Evolutionary conservation across 2,797 vertebrate genomes (phyloP).

Genomic region (Synanceia verrucosa): DNA sequence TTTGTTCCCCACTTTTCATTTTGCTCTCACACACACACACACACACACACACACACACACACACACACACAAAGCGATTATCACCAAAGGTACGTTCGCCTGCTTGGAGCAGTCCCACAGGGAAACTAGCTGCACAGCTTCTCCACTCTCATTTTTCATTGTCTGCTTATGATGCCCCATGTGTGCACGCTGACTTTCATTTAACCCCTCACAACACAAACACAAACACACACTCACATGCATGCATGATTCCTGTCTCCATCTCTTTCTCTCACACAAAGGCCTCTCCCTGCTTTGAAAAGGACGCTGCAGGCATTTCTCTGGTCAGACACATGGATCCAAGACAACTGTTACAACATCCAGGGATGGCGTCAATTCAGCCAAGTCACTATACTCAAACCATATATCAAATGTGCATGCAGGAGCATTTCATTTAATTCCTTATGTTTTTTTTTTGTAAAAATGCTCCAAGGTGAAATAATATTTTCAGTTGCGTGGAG

Average conservation of each 20-base stretch:
- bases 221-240: constrained; percentile 46
- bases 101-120: constrained; percentile 74
- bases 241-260: constrained; percentile 37
- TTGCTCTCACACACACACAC: constrained; percentile 38
- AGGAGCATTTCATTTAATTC: not conserved
- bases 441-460: not conserved
- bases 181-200: constrained; percentile 83
- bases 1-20: constrained; percentile 46
- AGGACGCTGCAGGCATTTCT: constrained; percentile 23
- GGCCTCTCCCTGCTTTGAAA: constrained; percentile 24
- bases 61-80: constrained; percentile 67
- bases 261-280: constrained; percentile 28
- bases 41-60: constrained; percentile 34
- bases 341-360: constrained; percentile 2
- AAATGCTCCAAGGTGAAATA: constrained; percentile 12
- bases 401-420: not conserved
- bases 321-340: not conserved
- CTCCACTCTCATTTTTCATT: constrained; percentile 82
- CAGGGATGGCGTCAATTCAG: not conserved
- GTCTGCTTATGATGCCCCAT: constrained; percentile 83
- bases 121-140: constrained; percentile 73
- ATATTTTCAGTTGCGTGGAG: constrained; percentile 1
- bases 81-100: constrained; percentile 68
- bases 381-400: not conserved
- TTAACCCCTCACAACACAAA: constrained; percentile 76